Evolutionary conservation across 2,113 vertebrate species (phyloP), one percentile per base, ranked within the genome.

Genomic region (Thinocorus orbignyianus): DNA sequence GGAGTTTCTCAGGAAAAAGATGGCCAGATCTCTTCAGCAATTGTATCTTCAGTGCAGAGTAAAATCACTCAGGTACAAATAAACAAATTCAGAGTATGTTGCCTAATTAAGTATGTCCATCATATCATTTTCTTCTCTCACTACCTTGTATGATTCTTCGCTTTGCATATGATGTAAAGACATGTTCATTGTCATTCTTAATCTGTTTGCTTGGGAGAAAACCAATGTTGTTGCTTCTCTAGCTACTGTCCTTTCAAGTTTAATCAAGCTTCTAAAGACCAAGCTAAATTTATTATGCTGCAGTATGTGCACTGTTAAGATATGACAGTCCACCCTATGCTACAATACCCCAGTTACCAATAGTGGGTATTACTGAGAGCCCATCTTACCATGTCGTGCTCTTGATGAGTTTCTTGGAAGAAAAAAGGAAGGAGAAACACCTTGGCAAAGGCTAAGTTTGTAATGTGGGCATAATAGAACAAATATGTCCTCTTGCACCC

Each of bases 1-100:
- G 99, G 98, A 49, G 98, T 98, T 61, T 99, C 99, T 98, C 99
- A 98, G 98, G 99, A 99, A 98, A 99, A 99, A 97, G 99, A 99
- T 76, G 99, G 98, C 84, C 98, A 99, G 87, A 99, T 99, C 97
- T 98, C 99, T 39, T 99, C 99, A 39, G 98, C 99, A 60, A 99
- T 99, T 55, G 99, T 99, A 24, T 99, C 99, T 24, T 99, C 99
- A 7, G 99, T 99, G 92, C 99, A 99, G 98, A 98, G 98, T 96
- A 99, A 99, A 99, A 99, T 99, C 97, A 99, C 99, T 99, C 99
- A 99, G 99, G 99, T 99, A 98, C 78, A n/a, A 69, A 10, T 11
- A 39, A 22, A 51, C 17, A 31, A 25, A 28, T 26, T 44, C 16
- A 24, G 16, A 73, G 3, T 48, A 7, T 81, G 10, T 51, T 77